These are phyloP conservation scores for Pterostichus madidus DNA, from an alignment of 2,888 invertebrate species.

Conservation along the genomic window DNA sequence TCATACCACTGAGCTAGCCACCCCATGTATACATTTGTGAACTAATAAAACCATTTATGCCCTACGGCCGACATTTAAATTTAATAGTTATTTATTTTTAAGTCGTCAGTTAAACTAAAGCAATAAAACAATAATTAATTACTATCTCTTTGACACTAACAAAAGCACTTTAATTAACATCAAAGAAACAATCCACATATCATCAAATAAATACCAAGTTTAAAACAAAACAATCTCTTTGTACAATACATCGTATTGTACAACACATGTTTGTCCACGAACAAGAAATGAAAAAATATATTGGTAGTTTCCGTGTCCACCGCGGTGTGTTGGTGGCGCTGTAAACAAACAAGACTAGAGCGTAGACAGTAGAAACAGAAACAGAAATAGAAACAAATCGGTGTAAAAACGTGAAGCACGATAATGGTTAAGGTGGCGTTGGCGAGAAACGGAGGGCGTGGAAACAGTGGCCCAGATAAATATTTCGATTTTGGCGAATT, in stretches of 20 bases:
- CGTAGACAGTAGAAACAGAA: no score
- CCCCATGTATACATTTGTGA: no score
- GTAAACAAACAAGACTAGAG: slow-evolving; percentile 27
- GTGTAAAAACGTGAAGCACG: slow-evolving; percentile 35
- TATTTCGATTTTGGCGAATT: slow-evolving; percentile 25
- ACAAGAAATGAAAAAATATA: slow-evolving; percentile 9
- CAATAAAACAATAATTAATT: no score
- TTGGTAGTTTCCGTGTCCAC: neutral
- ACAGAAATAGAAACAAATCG: slow-evolving; percentile 30
- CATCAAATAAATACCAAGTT: neutral
- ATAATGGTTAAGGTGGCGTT: slow-evolving; percentile 33
- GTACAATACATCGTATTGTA: slow-evolving; percentile 15
- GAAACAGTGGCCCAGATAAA: slow-evolving; percentile 20
- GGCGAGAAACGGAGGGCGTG: neutral
- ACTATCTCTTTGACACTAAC: slow-evolving; percentile 19
- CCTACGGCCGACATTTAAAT: no score
- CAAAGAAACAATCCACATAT: no score
- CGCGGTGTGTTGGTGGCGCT: neutral
- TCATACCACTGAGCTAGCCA: no score
- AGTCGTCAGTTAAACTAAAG: no score
- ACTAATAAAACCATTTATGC: no score
- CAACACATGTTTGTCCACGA: slow-evolving; percentile 1
- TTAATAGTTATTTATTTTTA: no score
- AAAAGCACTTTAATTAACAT: slow-evolving; percentile 21
- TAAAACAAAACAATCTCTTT: slow-evolving; percentile 28